Base-by-base conservation (phyloP, 1,140 invertebrate genomes). In the Cotesia typhae region DNA sequence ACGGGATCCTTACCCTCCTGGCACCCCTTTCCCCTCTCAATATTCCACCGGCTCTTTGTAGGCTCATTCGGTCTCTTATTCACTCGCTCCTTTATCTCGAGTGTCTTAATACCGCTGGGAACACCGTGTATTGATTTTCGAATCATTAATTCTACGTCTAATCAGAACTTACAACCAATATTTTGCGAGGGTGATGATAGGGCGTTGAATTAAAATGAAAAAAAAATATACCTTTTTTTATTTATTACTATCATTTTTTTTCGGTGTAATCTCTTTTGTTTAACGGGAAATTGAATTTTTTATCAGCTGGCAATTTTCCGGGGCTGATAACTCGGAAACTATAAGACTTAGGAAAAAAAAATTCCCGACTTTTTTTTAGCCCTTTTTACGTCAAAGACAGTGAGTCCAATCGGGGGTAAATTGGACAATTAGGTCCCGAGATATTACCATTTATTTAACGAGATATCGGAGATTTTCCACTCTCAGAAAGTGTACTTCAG, bases 71-170 rank as follows among this genome's bases (percentile, higher is more conserved):
- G 65, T 65, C 52, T 17, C 55, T 35, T 37, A 35, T 37, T 61
- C 57, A 74, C 37, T 64, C 51, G 65, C 36, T 55, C 41, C 38
- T 71, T 14, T 35, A 77, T 75, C 77, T 70, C 51, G 72, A 67
- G 73, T 79, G 80, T 82, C 81, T 84, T 81, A 83, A 82, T 82
- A 79, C 81, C 77, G 78, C 37, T 73, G 77, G 77, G 79, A 77
- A 70, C 68, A 74, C 59, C 64, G 55, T 79, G 83, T 86, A 87
- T 87, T 86, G 85, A 86, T 87, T 87, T 86, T 86, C 81, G 83
- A 86, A 87, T 86, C 86, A 86, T 86, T 86, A 86, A 86, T 87
- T 87, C 83, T 81, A 83, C 84, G 81, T 83, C 85, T 87, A 86
- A 87, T 86, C 86, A 86, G 82, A 86, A 85, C 77, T 82, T 82